phyloP scores from a whole-genome alignment of 2,113 vertebrate species.

The Podiceps cristatus region DNA sequence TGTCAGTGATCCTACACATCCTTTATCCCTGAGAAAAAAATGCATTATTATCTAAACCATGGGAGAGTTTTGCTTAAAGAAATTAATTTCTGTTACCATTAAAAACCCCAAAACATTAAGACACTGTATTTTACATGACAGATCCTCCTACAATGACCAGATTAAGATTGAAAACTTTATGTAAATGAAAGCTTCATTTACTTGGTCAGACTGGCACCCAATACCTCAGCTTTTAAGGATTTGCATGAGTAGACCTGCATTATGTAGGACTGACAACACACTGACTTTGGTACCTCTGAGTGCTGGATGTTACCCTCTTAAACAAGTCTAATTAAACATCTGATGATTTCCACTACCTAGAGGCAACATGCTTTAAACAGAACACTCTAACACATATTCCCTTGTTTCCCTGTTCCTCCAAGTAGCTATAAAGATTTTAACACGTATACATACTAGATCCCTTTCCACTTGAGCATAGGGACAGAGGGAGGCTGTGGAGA shows the following conservation, averaged over 20 bases:
- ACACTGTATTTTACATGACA: not conserved
- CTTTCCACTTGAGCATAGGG: not conserved
- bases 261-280: not conserved
- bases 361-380: not conserved
- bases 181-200: not conserved
- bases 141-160: not conserved
- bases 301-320: not conserved
- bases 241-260: not conserved
- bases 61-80: not conserved
- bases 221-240: not conserved
- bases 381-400: not conserved
- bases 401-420: not conserved
- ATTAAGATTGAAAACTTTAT: not conserved
- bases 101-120: not conserved
- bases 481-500: not conserved
- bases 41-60: not conserved
- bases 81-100: not conserved
- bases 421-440: not conserved
- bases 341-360: not conserved
- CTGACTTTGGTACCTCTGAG: not conserved
- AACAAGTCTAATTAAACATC: not conserved
- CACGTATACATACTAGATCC: not conserved
- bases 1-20: not conserved
- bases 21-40: not conserved
- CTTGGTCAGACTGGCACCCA: not conserved